Evolutionary conservation across 2,797 vertebrate species (phyloP), one percentile per base, ranked within the genome.

Genomic region (Menidia menidia): DNA sequence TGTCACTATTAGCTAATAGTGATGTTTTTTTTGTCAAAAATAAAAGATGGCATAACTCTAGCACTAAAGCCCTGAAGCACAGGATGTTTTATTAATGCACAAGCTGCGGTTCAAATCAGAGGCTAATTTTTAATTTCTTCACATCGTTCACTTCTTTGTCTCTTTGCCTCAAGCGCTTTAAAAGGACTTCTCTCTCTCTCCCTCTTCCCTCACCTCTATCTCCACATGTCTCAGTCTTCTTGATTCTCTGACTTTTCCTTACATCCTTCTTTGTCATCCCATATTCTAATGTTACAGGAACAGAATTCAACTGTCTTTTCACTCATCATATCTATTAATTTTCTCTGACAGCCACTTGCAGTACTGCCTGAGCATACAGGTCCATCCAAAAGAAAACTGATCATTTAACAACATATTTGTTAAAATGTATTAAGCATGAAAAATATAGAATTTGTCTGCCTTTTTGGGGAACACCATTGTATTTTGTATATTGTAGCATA

Each of bases 81-180:
- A 87, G 89, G 84, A 89, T 94, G 89, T 93, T 94, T 96, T 95
- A 96, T 95, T 95, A 95, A 96, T 95, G 93, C 79, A 89, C 78
- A 73, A 89, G 92, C 88, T 88, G 80, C 60, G 80, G 88, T 84
- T 91, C 88, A 95, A 93, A 91, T 94, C 88, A 88, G 82, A 87
- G 90, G 90, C 88, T 94, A 94, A 93, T 95, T 96, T 95, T 95
- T 91, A 93, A 93, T 95, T 95, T 95, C 88, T 93, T 92, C 91
- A 94, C 88, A 92, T 94, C 92, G 88, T 94, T 95, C 92, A 91
- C 91, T 95, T 92, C 89, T 92, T 91, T 82, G 87, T 51, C 77
- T 84, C 75, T 79, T 80, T 57, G 92, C 94, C 94, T 76, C 58
- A 7, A 91, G 94, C 91, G 32, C 65, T 91, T 93, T 91, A 91